A percentile compares a stretch with the other conserved stretches of the same genome.
Evolutionary conservation across 2,888 invertebrate genomes (phyloP).

Genomic region (Scelioninae gen. 2): DNA sequence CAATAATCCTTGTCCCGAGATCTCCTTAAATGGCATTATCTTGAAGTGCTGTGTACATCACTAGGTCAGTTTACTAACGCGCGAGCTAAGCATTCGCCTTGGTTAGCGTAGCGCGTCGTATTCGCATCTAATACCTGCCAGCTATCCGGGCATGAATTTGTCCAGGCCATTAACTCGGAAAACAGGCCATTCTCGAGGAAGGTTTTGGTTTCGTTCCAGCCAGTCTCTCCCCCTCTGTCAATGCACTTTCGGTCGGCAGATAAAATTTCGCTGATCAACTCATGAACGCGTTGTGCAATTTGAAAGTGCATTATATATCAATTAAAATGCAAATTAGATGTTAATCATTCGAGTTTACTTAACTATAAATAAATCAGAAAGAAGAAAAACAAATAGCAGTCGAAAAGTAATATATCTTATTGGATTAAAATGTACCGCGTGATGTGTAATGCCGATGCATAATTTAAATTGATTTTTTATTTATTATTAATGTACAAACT

Average conservation of each 20-base stretch:
- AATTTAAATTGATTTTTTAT: too few species aligned
- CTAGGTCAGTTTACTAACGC: constrained; percentile 59
- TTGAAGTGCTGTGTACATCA: constrained; percentile 40
- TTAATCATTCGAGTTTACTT: too few species aligned
- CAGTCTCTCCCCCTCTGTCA: constrained; percentile 37
- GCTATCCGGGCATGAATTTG: constrained; percentile 62
- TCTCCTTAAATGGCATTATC: constrained; percentile 40
- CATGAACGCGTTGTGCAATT: constrained; percentile 18
- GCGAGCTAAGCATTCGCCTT: constrained; percentile 54
- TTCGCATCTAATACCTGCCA: constrained; percentile 55
- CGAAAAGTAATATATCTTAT: too few species aligned
- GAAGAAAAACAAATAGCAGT: too few species aligned
- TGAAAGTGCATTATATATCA: constrained; percentile 5
- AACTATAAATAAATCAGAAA: too few species aligned
- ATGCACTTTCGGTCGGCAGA: constrained; percentile 22
- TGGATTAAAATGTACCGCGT: too few species aligned
- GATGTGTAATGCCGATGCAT: too few species aligned
- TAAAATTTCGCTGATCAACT: constrained; percentile 35
- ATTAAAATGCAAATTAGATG: too few species aligned
- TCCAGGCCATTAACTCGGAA: constrained; percentile 62
- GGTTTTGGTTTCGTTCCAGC: constrained; percentile 57
- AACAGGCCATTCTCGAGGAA: constrained; percentile 56
- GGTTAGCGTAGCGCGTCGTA: constrained; percentile 60
- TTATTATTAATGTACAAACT: not conserved
- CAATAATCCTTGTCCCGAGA: constrained; percentile 29